A percentile compares a stretch with the other conserved stretches of the same genome.
These are phyloP conservation scores for Epicauta chinensis DNA, from an alignment of 1,140 invertebrate species.

Conservation along the genomic window DNA sequence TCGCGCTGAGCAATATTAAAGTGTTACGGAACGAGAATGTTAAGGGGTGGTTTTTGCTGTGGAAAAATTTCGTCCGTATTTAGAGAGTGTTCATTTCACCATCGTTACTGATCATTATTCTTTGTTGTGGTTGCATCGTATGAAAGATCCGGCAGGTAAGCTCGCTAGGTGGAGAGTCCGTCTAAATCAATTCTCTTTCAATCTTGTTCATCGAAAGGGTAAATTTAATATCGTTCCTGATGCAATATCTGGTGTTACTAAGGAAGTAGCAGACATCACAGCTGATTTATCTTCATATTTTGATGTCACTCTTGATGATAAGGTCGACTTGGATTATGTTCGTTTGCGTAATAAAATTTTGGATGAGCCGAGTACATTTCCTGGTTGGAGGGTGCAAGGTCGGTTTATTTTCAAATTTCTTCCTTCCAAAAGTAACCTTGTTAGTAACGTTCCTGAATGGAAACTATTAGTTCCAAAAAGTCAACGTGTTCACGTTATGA, in stretches of 20 bases:
- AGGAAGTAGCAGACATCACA: not conserved
- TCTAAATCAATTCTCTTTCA: slow-evolving; percentile 41
- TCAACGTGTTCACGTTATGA: slow-evolving; percentile 5
- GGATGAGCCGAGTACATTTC: not conserved
- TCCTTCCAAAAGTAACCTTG: slow-evolving; percentile 2
- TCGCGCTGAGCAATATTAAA: not conserved
- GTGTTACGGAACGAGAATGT: too few species aligned
- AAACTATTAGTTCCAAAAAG: slow-evolving; percentile 9
- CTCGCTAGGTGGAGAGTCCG: slow-evolving; percentile 43
- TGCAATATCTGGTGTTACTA: slow-evolving; percentile 28
- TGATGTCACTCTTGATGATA: not conserved
- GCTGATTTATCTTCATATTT: not conserved
- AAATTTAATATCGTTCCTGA: slow-evolving; percentile 37
- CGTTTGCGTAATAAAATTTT: slow-evolving; percentile 3
- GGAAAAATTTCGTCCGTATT: slow-evolving; percentile 41
- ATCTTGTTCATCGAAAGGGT: slow-evolving; percentile 41
- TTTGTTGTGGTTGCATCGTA: slow-evolving; percentile 42
- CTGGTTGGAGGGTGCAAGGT: slow-evolving; percentile 6
- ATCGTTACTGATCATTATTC: slow-evolving; percentile 47
- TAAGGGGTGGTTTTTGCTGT: too few species aligned
- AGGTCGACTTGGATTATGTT: too few species aligned
- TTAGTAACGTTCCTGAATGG: slow-evolving; percentile 6
- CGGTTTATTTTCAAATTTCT: slow-evolving; percentile 6
- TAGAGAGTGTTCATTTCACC: slow-evolving; percentile 42
- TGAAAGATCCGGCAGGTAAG: slow-evolving; percentile 41